Base-by-base conservation (phyloP, 37 sponge, comb jelly and placozoan genomes). In the Mnemiopsis leidyi region DNA sequence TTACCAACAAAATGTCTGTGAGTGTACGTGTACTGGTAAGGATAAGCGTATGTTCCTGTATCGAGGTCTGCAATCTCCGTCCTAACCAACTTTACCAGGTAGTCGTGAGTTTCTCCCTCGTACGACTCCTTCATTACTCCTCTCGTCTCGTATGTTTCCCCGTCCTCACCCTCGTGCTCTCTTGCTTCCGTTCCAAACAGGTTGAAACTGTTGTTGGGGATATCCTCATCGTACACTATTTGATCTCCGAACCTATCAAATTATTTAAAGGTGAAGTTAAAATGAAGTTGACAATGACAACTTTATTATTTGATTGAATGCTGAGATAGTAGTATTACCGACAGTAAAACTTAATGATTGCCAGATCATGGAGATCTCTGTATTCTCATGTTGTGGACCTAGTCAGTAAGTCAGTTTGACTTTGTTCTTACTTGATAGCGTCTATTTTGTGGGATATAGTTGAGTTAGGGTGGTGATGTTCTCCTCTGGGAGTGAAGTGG, bases 31-130 rank as follows among this genome's bases (percentile, higher is more conserved):
- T 71, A 71, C 75, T 71, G 75, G n/a, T 29, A 71, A 28, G 75
- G 75, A 28, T 71, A 71, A 5, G 20, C 20, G 5, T n/a, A 5
- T 25, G 7, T 18, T 5, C 20, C 75, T 25, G 5, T 5, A 23
- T 71, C 75, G n/a, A 23, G n/a, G 20, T 71, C 75, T 71, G 5
- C n/a, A 2, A 71, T 25, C n/a, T 71, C 75, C 75, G 75, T 71
- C n/a, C 30, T 71, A 25, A 71, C 75, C 25, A 71, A 25, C 20
- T 71, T 71, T 28, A 71, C 75, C 75, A 71, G 75, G n/a, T 71
- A 71, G n/a, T 71, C 75, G 30, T 71, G 75, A 18, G 75, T 71
- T 25, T 71, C 30, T n/a, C 75, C 75, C 75, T 71, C 75, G 21
- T 18, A 13, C 5, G 61, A 48, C 61, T 48, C 61, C 13, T 48